Conservation (phyloP, 2,113 vertebrate genomes). For the Megatriorchis doriae region DNA sequence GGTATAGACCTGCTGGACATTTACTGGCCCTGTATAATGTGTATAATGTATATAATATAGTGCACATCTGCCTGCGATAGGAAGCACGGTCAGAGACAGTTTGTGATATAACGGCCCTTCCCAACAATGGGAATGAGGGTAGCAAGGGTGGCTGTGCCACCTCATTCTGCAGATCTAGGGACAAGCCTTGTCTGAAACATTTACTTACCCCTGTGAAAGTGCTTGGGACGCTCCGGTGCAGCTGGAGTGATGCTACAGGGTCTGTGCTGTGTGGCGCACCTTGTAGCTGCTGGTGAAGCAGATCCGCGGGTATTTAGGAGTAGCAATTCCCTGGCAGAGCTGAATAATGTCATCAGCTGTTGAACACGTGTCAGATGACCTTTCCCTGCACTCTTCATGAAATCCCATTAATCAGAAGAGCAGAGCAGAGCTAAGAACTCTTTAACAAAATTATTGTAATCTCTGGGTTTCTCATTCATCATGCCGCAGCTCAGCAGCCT, state of each 20-base stretch:
- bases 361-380: slow-evolving; percentile 27
- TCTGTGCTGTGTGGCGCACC: background rate
- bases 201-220: background rate
- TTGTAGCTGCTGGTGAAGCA: background rate
- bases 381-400: slow-evolving; percentile 27
- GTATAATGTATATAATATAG: accelerated
- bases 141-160: accelerated
- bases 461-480: slow-evolving; percentile 33
- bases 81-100: background rate
- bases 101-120: background rate
- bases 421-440: slow-evolving; percentile 22
- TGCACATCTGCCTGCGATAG: background rate
- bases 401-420: slow-evolving; percentile 58
- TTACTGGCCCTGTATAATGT: background rate
- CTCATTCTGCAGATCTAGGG: accelerated
- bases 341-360: slow-evolving; percentile 8
- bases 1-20: background rate
- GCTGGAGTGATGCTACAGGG: background rate
- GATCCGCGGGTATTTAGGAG: background rate
- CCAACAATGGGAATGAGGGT: accelerated
- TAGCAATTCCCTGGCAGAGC: background rate
- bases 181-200: background rate
- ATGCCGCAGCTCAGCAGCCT: background rate
- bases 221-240: accelerated
- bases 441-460: slow-evolving; percentile 51